These are phyloP conservation scores for Pelecanoides urinatrix DNA, from an alignment of 2,113 vertebrate genomes.

Conservation along the genomic window DNA sequence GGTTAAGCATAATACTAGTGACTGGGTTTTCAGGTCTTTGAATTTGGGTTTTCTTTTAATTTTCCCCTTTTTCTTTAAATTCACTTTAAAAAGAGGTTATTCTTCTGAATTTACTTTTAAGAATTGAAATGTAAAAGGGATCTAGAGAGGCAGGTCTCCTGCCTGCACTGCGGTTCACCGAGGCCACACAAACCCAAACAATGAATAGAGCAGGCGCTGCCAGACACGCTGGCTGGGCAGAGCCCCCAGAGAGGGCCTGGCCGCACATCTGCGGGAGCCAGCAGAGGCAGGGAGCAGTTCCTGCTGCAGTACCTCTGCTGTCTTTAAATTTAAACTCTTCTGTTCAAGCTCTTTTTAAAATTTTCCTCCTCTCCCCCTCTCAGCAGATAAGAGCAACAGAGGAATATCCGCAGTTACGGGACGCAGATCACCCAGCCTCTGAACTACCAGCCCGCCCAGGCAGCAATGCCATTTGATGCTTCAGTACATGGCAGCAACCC, in stretches of 20 bases:
- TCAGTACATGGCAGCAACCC: background rate
- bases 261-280: background rate
- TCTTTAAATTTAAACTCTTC: background rate
- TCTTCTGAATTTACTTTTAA: background rate
- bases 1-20: background rate
- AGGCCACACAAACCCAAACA: background rate
- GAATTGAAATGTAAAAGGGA: background rate
- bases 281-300: background rate
- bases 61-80: background rate
- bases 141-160: background rate
- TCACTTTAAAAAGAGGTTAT: background rate
- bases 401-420: background rate
- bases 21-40: background rate
- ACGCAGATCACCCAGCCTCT: background rate
- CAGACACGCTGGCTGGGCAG: background rate
- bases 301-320: background rate
- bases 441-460: background rate
- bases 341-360: background rate
- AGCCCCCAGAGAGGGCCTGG: background rate
- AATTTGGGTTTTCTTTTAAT: background rate
- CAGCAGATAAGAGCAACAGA: background rate
- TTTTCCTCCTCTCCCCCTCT: background rate
- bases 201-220: background rate
- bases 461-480: background rate
- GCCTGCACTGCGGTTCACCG: background rate